A percentile compares a stretch with the other conserved stretches of the same genome.
Evolutionary conservation across 2,113 vertebrate species (phyloP).

Genomic region (Psophia crepitans): DNA sequence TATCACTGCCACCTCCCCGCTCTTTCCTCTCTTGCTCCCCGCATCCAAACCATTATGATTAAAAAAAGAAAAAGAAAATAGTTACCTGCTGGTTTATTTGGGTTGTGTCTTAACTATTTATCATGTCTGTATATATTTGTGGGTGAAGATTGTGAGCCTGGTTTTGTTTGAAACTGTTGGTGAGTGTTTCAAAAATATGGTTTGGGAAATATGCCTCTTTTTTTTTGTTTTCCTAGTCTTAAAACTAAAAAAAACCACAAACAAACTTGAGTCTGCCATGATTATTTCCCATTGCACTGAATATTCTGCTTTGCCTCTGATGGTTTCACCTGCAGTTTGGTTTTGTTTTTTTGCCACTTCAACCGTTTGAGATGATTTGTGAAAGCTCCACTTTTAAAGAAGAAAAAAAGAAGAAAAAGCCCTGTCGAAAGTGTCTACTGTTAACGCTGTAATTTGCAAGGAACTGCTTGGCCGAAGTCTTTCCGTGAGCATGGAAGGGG

Average conservation of each 20-base stretch:
- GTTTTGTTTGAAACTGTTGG: slow-evolving; percentile 48
- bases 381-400: slow-evolving; percentile 76
- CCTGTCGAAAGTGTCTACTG: neutral
- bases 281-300: slow-evolving; percentile 87
- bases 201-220: slow-evolving; percentile 68
- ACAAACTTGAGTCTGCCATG: slow-evolving; percentile 70
- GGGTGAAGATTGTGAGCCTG: slow-evolving; percentile 70
- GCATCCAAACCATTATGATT: slow-evolving; percentile 39
- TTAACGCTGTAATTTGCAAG: slow-evolving; percentile 14
- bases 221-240: slow-evolving; percentile 74
- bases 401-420: slow-evolving; percentile 24
- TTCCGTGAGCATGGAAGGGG: slow-evolving; percentile 10
- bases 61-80: slow-evolving; percentile 9
- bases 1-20: neutral
- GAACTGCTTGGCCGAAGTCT: neutral
- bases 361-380: slow-evolving; percentile 69
- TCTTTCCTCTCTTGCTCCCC: slow-evolving; percentile 1
- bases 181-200: slow-evolving; percentile 57
- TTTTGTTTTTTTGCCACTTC: slow-evolving; percentile 60
- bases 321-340: slow-evolving; percentile 76
- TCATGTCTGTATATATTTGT: slow-evolving; percentile 70
- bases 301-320: slow-evolving; percentile 79
- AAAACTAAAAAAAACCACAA: slow-evolving; percentile 74
- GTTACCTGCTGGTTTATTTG: slow-evolving; percentile 52
- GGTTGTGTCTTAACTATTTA: slow-evolving; percentile 70